A percentile compares a stretch with the other conserved stretches of the same genome.
Conservation (phyloP, 92 coral and sea anemone genomes). For the Epizoanthus stellaris region DNA sequence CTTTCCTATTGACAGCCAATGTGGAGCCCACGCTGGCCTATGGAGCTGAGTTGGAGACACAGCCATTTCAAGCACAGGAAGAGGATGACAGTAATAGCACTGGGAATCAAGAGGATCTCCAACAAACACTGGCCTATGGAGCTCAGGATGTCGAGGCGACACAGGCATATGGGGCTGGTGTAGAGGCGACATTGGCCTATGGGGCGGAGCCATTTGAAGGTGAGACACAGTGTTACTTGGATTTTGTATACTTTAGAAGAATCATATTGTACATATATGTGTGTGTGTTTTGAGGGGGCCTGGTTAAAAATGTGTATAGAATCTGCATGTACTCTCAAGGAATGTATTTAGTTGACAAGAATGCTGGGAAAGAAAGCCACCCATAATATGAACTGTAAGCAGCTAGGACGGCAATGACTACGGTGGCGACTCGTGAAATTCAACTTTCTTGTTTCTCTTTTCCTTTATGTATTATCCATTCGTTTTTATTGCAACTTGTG, state of each 20-base stretch:
- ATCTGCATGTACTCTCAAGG: too few species aligned
- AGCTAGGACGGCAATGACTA: too few species aligned
- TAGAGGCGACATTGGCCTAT: conserved; percentile 22
- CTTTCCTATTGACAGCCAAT: not conserved
- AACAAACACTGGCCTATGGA: conserved; percentile 18
- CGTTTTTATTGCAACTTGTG: too few species aligned
- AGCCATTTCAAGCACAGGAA: conserved; percentile 25
- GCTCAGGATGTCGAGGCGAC: conserved; percentile 60
- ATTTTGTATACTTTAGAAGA: conserved; percentile 12
- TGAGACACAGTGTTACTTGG: not conserved
- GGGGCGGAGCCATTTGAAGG: conserved; percentile 22
- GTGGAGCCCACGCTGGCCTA: conserved; percentile 4
- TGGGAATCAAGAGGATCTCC: conserved; percentile 8
- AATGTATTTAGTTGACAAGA: too few species aligned
- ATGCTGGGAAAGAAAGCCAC: too few species aligned
- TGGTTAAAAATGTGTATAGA: too few species aligned
- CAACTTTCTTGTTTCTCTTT: too few species aligned
- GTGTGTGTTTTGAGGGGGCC: too few species aligned
- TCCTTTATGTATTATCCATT: too few species aligned
- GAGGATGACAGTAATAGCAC: conserved; percentile 20
- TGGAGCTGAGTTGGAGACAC: conserved; percentile 30
- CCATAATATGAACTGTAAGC: too few species aligned
- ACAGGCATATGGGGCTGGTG: conserved; percentile 87
- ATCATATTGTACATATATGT: not conserved
- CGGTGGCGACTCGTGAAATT: too few species aligned